Conservation (phyloP, 2,888 invertebrate genomes). For the Cephus spinipes region DNA sequence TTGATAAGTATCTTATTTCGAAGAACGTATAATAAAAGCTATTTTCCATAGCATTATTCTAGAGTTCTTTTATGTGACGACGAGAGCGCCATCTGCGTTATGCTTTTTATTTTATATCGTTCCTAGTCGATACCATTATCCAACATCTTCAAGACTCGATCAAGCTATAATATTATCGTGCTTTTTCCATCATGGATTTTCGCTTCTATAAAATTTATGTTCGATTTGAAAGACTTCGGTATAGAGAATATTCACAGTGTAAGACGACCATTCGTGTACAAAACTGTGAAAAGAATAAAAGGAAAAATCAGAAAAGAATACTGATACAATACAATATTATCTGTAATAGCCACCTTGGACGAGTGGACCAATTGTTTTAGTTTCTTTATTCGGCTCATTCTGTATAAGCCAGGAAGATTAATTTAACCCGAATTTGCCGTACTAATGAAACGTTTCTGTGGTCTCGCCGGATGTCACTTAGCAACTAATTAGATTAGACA, state of each 20-base stretch:
- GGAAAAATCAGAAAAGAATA: neutral
- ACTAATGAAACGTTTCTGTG: neutral
- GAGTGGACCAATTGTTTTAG: neutral
- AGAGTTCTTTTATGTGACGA: neutral
- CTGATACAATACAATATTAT: neutral
- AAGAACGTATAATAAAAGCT: no score
- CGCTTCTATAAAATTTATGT: neutral
- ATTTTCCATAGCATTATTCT: no score
- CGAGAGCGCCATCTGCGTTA: neutral
- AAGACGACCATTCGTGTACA: neutral
- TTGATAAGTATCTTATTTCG: no score
- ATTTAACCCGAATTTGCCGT: neutral
- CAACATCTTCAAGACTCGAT: neutral
- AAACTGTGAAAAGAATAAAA: neutral
- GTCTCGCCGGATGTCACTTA: neutral
- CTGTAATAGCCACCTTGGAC: neutral
- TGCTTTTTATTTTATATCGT: neutral
- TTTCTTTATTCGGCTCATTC: neutral
- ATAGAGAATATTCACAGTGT: neutral
- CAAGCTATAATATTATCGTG: neutral
- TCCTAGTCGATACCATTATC: neutral
- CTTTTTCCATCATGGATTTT: neutral
- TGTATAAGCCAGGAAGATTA: neutral
- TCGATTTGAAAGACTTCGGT: neutral
- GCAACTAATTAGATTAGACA: neutral